Percentiles rank a stretch among this genome's conserved stretches.
Evolutionary conservation across 2,888 invertebrate genomes (phyloP).

Genomic region (Brachypterus glaber): DNA sequence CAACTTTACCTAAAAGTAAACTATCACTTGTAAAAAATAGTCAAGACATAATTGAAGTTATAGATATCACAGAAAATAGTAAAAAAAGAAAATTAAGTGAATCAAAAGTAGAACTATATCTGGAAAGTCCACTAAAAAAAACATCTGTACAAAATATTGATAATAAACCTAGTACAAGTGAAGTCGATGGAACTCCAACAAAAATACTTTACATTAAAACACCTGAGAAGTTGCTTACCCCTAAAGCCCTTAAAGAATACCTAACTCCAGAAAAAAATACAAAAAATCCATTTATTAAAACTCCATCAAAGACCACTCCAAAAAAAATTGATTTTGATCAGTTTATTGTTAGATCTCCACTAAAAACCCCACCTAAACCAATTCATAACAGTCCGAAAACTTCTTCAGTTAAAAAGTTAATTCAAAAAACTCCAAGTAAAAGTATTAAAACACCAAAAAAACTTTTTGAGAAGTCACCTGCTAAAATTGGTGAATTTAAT

Average conservation of each 20-base stretch:
- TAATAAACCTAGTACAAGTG: constrained; percentile 9
- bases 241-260: constrained; percentile 16
- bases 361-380: constrained; percentile 9
- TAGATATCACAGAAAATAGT: too few species aligned
- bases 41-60: too few species aligned
- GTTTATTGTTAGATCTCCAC: constrained; percentile 1
- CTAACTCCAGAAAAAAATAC: constrained; percentile 16
- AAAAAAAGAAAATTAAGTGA: constrained; percentile 14
- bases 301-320: constrained; percentile 13
- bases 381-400: constrained; percentile 14
- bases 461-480: constrained; percentile 31
- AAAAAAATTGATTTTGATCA: constrained; percentile 13
- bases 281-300: constrained; percentile 6
- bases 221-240: constrained; percentile 19
- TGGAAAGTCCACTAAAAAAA: too few species aligned
- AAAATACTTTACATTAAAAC: constrained; percentile 17
- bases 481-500: constrained; percentile 30
- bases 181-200: constrained; percentile 1
- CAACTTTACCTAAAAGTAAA: too few species aligned
- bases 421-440: constrained; percentile 14
- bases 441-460: constrained; percentile 25
- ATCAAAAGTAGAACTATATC: neutral
- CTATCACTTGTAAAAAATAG: too few species aligned
- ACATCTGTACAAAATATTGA: constrained; percentile 1
- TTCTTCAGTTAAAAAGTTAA: constrained; percentile 10